Base-by-base conservation (phyloP, 2,888 invertebrate species). In the Busseola fusca region DNA sequence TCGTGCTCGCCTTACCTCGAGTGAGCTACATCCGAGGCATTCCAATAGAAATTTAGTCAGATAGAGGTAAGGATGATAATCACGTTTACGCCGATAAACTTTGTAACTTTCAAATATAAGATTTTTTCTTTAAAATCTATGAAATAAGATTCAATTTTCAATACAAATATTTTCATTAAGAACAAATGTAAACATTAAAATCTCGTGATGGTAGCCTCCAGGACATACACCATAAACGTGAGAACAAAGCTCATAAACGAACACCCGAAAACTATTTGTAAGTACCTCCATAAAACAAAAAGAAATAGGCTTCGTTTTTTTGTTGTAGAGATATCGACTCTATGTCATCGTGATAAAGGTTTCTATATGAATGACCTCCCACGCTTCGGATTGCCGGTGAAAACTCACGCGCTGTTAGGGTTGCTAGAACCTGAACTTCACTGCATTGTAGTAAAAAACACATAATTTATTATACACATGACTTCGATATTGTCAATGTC, bases 331-430 rank as follows among this genome's bases (percentile, higher is more conserved):
- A 80, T 63, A 52, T 83, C 27, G n/a, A 76, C 81, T 74, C 62
- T 85, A 81, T 64, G 6, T 0, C 67, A 0, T 77, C 34, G 76
- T 65, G n/a, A 69, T 84, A 81, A 72, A 63, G 69, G 63, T 57
- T 68, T 66, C 37, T 56, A 57, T 65, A 64, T 76, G 40, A 71
- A 67, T 77, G 89, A 90, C 90, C 90, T 90, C 90, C 90, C 90
- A 88, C 88, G 86, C 84, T 64, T 84, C 80, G 82, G 80, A 82
- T 83, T 71, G 85, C 74, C 73, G 78, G 80, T 81, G 82, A 76
- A 85, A 83, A 66, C 74, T 78, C 74, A 40, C 64, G 81, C 54
- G 74, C 54, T 27, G 56, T 14, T 70, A 80, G 78, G 80, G 80
- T 59, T 80, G 78, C 37, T 62, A 50, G 57, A 72, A 25, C 12